Base-by-base conservation (phyloP, 2,797 vertebrate species). In the Protosalanx chinensis region DNA sequence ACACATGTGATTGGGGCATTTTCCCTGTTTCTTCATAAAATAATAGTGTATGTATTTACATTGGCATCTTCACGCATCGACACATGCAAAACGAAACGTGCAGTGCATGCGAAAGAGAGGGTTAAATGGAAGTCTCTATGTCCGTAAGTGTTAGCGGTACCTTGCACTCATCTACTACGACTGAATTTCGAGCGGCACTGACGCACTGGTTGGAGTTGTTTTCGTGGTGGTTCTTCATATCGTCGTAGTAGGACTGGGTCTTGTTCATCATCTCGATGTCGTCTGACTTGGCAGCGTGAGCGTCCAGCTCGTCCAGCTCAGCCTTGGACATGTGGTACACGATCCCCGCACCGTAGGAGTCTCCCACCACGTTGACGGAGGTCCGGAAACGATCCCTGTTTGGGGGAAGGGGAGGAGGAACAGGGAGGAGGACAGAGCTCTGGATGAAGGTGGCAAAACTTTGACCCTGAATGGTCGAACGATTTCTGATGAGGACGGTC, bases 181-280 rank as follows among this genome's bases (percentile, higher is more conserved):
- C 93, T 87, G 97, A 95, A 94, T 95, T 97, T 93, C 98, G 96
- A 93, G 95, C 94, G 66, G 93, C 93, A 93, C 92, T 94, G 91
- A 98, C 96, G 91, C 96, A 97, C 88, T 98, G 97, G 91, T 96
- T 98, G 89, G 97, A 96, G 94, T 96, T 98, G 93, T 97, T 98
- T 92, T 98, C 97, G 78, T 96, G 95, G 78, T 98, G 96, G 90
- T 97, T 98, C 94, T 98, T 98, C 92, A 97, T 93, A 86, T 98
- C 97, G 0, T 98, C 97, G 59, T 96, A 97, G 82, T 96, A 94
- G 75, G 96, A 96, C 68, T 90, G 95, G 84, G 95, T 97, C 93
- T 99, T 98, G 83, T 94, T 95, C 92, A 91, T 89, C 95, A 98
- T 96, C 92, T 98, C 97, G 3, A 97, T 96, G 86, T 97, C 96